Percentiles rank a stretch among this genome's conserved stretches.
phyloP scores from a whole-genome alignment of 2,888 invertebrate species.

The Limnephilus auricula region DNA sequence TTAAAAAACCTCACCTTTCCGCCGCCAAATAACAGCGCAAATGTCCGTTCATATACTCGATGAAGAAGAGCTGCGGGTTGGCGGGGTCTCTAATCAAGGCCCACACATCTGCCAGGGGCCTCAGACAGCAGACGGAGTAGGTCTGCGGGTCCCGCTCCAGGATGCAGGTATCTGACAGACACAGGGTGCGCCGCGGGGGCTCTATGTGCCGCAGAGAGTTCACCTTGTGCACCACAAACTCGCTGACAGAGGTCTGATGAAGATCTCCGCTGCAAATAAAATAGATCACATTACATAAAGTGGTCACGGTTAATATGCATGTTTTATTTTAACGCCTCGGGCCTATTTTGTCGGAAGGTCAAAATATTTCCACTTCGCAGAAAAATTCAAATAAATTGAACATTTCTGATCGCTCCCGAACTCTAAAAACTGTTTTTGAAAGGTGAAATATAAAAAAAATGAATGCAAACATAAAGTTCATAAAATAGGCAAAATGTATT shows the following conservation, averaged over 20 bases:
- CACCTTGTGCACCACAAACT: conserved; percentile 97
- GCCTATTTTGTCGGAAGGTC: too few relatives aligned
- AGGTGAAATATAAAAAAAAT: too few relatives aligned
- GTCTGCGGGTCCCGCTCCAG: conserved; percentile 98
- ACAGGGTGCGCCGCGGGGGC: conserved; percentile 91
- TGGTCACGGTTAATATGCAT: too few relatives aligned
- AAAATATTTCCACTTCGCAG: too few relatives aligned
- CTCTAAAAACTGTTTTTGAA: too few relatives aligned
- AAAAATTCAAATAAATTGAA: too few relatives aligned
- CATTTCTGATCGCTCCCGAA: too few relatives aligned
- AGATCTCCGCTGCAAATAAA: conserved; percentile 89
- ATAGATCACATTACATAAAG: too few relatives aligned
- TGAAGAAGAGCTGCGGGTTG: conserved; percentile 94
- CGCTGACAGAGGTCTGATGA: conserved; percentile 96
- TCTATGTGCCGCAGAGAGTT: conserved; percentile 88
- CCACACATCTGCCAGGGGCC: conserved; percentile 90
- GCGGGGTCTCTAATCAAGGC: conserved; percentile 92
- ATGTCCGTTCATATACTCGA: conserved; percentile 96
- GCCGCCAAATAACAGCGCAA: conserved; percentile 93
- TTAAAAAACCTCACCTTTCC: conserved; percentile 82
- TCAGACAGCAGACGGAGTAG: conserved; percentile 93
- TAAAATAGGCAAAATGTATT: too few relatives aligned
- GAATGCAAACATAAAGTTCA: too few relatives aligned
- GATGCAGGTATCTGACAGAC: conserved; percentile 96
- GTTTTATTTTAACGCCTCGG: too few relatives aligned